A percentile compares a stretch with the other conserved stretches of the same genome.
These are phyloP conservation scores for Capreolus pygargus DNA, from an alignment of 2,113 vertebrate species.

Conservation along the genomic window DNA sequence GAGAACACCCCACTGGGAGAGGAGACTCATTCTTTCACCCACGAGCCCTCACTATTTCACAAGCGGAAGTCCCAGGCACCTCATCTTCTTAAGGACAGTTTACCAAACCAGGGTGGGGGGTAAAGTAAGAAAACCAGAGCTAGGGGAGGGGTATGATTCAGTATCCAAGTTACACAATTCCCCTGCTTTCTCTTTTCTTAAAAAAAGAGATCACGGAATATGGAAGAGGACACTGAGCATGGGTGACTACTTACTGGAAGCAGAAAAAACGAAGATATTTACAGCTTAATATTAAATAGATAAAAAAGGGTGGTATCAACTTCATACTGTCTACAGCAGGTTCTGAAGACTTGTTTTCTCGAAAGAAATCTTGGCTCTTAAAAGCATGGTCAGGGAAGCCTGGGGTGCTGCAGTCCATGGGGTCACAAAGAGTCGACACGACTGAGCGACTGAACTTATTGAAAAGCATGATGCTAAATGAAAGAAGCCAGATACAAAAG, in stretches of 20 bases:
- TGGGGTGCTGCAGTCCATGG: background rate
- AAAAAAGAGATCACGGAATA: background rate
- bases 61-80: background rate
- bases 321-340: background rate
- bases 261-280: background rate
- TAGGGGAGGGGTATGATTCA: background rate
- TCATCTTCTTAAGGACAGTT: background rate
- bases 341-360: background rate
- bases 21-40: background rate
- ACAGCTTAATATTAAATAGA: background rate
- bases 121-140: too few species aligned
- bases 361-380: background rate
- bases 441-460: background rate
- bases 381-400: background rate
- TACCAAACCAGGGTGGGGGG: background rate
- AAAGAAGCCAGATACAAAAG: background rate
- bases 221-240: background rate
- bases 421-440: background rate
- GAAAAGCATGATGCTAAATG: background rate
- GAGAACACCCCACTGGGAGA: too few species aligned
- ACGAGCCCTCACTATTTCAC: background rate
- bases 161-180: background rate
- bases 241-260: background rate
- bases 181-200: background rate
- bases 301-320: background rate